Base-by-base conservation (phyloP, 2,113 vertebrate species). In the Python bivittatus region DNA sequence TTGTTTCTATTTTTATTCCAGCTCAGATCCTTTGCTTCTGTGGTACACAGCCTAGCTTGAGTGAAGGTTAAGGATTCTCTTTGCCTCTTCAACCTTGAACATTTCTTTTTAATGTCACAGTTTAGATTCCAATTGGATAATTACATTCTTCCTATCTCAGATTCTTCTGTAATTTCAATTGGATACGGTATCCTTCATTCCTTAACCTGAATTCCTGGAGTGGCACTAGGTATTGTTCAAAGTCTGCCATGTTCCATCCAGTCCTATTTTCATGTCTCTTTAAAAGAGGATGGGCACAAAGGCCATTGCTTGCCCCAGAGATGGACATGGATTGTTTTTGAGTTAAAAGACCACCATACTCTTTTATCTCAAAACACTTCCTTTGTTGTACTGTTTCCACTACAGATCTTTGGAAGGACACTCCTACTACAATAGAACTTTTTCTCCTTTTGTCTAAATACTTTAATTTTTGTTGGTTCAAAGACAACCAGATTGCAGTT, bases 61-160 rank as follows among this genome's bases (percentile, higher is more conserved):
- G 90, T 95, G 72, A 95, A 95, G 93, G 94, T 93, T 95, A 94
- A 94, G 94, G 94, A 96, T 94, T 96, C 95, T 96, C 94, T 96
- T 94, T 96, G 94, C 93, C 95, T 93, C 90, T 91, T 97, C 93
- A 96, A 95, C 95, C 96, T 96, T 96, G 96, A 95, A 96, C 96
- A 97, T 91, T 96, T 97, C 96, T 95, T 96, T 97, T 96, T 96
- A 95, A 94, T 96, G 97, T 97, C 95, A 96, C 95, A 95, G 95
- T 94, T 96, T 97, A 95, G 96, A 97, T 97, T 97, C 95, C 97
- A 97, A 94, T 94, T 96, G 96, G 97, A 96, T 96, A 97, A 97
- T 97, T 97, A 97, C 95, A 96, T 97, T 97, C 96, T 97, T 95
- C 96, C 96, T 93, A 95, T 91, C 90, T 94, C 93, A 95, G 95